Evolutionary conservation across 1,140 invertebrate species (phyloP).

Genomic region (Pseudachorutes palmiensis): DNA sequence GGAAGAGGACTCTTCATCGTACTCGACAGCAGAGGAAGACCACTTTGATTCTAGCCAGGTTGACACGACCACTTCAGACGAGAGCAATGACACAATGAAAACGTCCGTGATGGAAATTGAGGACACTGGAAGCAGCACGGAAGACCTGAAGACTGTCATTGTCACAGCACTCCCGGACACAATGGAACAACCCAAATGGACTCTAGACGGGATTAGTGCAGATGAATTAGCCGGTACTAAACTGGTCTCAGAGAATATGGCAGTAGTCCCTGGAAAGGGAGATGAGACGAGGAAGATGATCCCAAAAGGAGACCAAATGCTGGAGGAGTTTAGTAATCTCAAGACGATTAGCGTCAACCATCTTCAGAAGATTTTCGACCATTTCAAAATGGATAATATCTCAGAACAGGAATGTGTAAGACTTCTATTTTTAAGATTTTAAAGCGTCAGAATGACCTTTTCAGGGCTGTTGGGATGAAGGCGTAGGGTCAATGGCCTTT

Average conservation of each 20-base stretch:
- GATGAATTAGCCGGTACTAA: too few relatives aligned
- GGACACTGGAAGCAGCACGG: background rate
- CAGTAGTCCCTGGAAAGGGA: background rate
- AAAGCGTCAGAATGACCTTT: background rate
- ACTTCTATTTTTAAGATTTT: background rate
- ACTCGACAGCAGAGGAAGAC: conserved; percentile 31
- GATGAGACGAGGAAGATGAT: background rate
- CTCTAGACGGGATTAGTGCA: too few relatives aligned
- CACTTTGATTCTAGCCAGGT: conserved; percentile 15
- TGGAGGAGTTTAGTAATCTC: background rate
- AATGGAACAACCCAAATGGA: too few relatives aligned
- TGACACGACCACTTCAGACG: background rate
- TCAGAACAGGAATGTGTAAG: conserved; percentile 16
- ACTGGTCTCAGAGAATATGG: too few relatives aligned
- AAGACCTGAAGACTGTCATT: too few relatives aligned
- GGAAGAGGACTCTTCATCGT: conserved; percentile 18
- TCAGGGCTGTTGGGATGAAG: too few relatives aligned
- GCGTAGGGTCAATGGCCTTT: too few relatives aligned
- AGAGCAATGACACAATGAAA: conserved; percentile 1
- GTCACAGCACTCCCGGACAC: too few relatives aligned
- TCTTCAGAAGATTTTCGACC: conserved; percentile 20
- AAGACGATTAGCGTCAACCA: conserved; percentile 11
- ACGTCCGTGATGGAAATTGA: background rate
- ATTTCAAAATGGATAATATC: conserved; percentile 12
- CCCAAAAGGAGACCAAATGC: background rate